Base-by-base conservation (phyloP, 2,113 vertebrate genomes). In the Procavia capensis region DNA sequence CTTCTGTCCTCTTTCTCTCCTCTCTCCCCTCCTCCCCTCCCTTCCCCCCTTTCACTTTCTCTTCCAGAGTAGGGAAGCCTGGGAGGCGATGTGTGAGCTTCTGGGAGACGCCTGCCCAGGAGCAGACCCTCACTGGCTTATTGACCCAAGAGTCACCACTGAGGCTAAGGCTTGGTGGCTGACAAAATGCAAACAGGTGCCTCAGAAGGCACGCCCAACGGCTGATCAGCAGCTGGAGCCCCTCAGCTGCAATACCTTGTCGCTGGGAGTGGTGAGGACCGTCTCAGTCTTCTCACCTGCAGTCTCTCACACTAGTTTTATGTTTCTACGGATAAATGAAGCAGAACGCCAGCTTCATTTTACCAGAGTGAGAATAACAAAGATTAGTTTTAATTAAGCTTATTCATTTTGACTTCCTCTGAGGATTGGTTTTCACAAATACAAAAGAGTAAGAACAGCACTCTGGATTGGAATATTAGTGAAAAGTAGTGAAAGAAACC, bases 341-440 rank as follows among this genome's bases (percentile, higher is more conserved):
- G 25, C 79, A 47, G 1, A 8, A 22, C 8, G n/a, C 14, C 61
- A 19, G 1, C 29, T 80, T 70, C 29, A 34, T 34, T 45, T 66
- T 24, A 9, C 43, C 72, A 61, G 59, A 29, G 16, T 31, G 16
- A 80, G 85, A 47, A 79, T 43, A 24, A 31, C 5, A 13, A 68
- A 59, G 75, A 64, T 86, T 75, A 31, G 36, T 57, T 90, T 82
- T 82, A 68, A 85, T 94, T 95, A 81, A 70, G 61, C 5, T 3
- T 91, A 82, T 70, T 95, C 96, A 90, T 57, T 79, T 85, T 54
- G 68, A 85, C 82, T 66, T 95, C 57, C 64, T 85, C 79, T 54
- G 43, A 61, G 63, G 47, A 78, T 41, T 64, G 59, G 36, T 61
- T 81, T 79, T 64, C 76, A 96, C 57, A 57, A 75, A 87, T 20